Conservation (phyloP, 1,140 invertebrate species). For the Plectrocnemia conspersa region DNA sequence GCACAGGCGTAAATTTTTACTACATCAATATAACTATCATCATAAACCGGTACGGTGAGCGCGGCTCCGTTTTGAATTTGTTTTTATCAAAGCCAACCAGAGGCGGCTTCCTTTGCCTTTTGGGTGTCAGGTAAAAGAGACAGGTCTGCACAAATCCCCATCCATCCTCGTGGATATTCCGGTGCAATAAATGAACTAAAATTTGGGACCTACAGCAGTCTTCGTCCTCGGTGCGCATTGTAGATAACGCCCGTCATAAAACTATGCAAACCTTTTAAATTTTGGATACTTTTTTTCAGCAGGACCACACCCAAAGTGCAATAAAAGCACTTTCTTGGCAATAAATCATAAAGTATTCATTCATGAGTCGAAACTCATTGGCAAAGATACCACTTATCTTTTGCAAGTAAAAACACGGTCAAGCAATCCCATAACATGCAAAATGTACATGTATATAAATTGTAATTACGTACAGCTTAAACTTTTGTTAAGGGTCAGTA, state of each 20-base stretch:
- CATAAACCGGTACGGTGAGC: constrained; percentile 31
- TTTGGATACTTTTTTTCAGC: too few species aligned
- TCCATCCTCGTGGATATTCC: constrained; percentile 20
- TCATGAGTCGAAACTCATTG: too few species aligned
- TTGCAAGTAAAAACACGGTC: too few species aligned
- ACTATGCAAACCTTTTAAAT: background rate
- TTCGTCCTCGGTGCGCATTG: background rate
- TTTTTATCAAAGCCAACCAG: constrained; percentile 31
- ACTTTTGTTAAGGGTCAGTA: too few species aligned
- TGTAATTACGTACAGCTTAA: too few species aligned
- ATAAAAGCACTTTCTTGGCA: too few species aligned
- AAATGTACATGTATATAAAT: too few species aligned
- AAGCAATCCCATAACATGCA: too few species aligned
- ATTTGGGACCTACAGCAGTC: constrained; percentile 16
- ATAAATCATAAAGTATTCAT: too few species aligned
- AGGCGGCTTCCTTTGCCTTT: constrained; percentile 14
- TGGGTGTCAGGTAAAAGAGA: constrained; percentile 9
- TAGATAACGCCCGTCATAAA: background rate
- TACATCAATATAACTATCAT: constrained; percentile 35
- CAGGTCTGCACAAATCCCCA: constrained; percentile 8
- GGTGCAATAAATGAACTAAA: constrained; percentile 26
- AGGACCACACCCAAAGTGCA: too few species aligned
- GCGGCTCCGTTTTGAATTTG: constrained; percentile 26
- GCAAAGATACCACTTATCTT: too few species aligned
- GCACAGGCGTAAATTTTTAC: constrained; percentile 33